A percentile compares a stretch with the other conserved stretches of the same genome.
Conservation (phyloP, 2,113 vertebrate species). For the Muntiacus muntjak region DNA sequence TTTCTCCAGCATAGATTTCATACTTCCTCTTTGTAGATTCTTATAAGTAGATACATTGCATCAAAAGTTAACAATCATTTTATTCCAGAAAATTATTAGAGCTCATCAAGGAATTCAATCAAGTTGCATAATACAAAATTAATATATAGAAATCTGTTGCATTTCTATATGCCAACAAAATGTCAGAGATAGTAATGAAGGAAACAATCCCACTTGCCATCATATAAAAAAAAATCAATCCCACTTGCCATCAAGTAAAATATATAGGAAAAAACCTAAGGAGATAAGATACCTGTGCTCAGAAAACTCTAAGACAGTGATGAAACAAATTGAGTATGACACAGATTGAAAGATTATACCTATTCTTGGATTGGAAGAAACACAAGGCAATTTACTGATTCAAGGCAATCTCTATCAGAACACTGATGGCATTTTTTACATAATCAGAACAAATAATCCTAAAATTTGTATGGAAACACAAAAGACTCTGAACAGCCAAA, state of each 20-base stretch:
- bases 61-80: background rate
- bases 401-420: background rate
- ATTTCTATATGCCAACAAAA: background rate
- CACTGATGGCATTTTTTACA: background rate
- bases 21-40: background rate
- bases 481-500: background rate
- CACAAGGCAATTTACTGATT: background rate
- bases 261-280: background rate
- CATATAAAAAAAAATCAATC: background rate
- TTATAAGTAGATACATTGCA: background rate
- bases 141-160: background rate
- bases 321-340: background rate
- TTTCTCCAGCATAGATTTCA: background rate
- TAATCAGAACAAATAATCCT: background rate
- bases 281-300: background rate
- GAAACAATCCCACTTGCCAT: background rate
- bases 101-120: background rate
- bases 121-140: background rate
- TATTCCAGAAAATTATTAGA: background rate
- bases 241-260: background rate
- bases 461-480: background rate
- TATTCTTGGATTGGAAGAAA: background rate
- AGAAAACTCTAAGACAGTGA: background rate
- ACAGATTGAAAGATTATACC: background rate
- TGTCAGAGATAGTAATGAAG: background rate